Conservation (phyloP, 2,113 vertebrate species). For the Onychostoma macrolepis region DNA sequence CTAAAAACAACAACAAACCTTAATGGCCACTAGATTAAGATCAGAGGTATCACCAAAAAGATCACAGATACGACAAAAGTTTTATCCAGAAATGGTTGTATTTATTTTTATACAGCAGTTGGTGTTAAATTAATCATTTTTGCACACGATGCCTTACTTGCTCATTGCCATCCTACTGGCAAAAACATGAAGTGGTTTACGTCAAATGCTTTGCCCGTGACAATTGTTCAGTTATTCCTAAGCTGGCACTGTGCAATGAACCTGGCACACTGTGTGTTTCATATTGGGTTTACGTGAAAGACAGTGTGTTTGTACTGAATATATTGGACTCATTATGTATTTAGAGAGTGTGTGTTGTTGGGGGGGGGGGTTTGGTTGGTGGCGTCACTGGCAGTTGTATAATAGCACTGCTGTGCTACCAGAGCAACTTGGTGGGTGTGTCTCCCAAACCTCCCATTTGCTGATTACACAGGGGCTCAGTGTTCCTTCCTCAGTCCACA, state of each 20-base stretch:
- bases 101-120: slow-evolving; percentile 28
- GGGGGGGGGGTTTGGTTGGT: slow-evolving; percentile 61
- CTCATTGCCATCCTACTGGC: not conserved
- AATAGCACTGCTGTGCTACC: slow-evolving; percentile 73
- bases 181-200: slow-evolving; percentile 8
- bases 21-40: slow-evolving; percentile 7
- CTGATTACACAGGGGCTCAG: slow-evolving; percentile 75
- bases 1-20: slow-evolving; percentile 17
- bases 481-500: slow-evolving; percentile 69
- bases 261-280: slow-evolving; percentile 32
- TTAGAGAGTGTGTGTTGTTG: slow-evolving; percentile 18
- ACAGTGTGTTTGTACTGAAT: slow-evolving; percentile 25
- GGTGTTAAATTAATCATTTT: not conserved
- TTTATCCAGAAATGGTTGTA: not conserved
- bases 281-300: slow-evolving; percentile 42
- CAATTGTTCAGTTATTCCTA: slow-evolving; percentile 46
- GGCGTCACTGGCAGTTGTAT: slow-evolving; percentile 71
- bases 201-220: slow-evolving; percentile 21
- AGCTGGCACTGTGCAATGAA: slow-evolving; percentile 13
- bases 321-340: slow-evolving; percentile 12
- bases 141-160: not conserved
- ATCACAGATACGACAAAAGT: not conserved
- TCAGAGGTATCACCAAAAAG: slow-evolving; percentile 19
- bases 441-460: slow-evolving; percentile 66
- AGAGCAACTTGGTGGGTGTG: slow-evolving; percentile 65